Conservation (phyloP, 1,140 invertebrate species). For the Phocides pigmalion region DNA sequence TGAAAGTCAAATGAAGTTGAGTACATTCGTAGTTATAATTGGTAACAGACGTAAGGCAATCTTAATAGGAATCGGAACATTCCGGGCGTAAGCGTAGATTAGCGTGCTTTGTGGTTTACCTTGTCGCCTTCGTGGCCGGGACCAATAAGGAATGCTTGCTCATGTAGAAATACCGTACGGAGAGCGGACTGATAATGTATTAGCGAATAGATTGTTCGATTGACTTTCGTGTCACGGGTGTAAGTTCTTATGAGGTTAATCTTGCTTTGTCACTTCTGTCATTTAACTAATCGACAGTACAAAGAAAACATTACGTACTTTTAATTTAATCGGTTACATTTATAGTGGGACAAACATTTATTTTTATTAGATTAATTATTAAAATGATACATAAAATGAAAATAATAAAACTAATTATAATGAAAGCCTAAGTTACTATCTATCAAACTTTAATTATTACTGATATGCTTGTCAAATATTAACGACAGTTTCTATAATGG, state of each 20-base stretch:
- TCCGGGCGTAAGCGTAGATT: conserved; percentile 28
- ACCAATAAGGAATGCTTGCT: conserved; percentile 25
- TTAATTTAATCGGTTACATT: too few species aligned
- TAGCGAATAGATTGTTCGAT: background rate
- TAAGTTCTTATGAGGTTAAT: background rate
- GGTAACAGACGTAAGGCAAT: conserved; percentile 1
- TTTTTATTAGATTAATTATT: too few species aligned
- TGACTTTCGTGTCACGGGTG: background rate
- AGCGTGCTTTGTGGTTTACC: conserved; percentile 47
- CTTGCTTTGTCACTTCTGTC: background rate
- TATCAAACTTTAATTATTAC: too few species aligned
- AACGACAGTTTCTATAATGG: too few species aligned
- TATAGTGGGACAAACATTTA: too few species aligned
- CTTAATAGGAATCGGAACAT: conserved; percentile 29
- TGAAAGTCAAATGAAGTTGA: background rate
- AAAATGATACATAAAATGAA: too few species aligned
- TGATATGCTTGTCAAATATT: too few species aligned
- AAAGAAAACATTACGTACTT: too few species aligned
- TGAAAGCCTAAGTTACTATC: too few species aligned
- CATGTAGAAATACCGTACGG: conserved; percentile 26
- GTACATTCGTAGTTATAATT: background rate
- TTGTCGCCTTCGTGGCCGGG: conserved; percentile 40
- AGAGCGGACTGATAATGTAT: conserved; percentile 2
- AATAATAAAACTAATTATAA: too few species aligned
- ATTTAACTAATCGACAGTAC: too few species aligned